Percentiles rank a stretch among this genome's conserved stretches.
Evolutionary conservation across 2,888 invertebrate genomes (phyloP).

Genomic region (Buathra laborator): DNA sequence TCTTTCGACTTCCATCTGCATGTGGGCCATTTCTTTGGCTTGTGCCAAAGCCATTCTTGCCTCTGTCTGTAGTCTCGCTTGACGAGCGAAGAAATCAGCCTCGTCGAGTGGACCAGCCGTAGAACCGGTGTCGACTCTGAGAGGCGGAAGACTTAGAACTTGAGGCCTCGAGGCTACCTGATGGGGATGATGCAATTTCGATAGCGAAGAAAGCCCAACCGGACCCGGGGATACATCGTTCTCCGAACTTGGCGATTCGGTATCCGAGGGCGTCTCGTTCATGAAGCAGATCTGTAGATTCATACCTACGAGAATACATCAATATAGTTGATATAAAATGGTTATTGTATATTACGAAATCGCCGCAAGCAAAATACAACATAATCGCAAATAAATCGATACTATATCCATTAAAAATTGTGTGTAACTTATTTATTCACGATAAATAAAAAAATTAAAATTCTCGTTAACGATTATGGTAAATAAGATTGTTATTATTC

Average conservation of each 20-base stretch:
- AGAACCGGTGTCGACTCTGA: constrained; percentile 79
- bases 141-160: constrained; percentile 81
- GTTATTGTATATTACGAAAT: neutral
- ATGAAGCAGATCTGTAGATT: constrained; percentile 98
- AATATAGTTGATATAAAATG: neutral
- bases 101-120: constrained; percentile 86
- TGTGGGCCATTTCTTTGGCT: constrained; percentile 96
- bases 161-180: constrained; percentile 78
- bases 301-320: constrained; percentile 88
- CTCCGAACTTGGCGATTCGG: constrained; percentile 92
- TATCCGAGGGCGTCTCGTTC: constrained; percentile 96
- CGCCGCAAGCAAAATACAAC: no score
- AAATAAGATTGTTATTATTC: neutral
- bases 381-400: no score
- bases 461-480: neutral
- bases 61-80: constrained; percentile 93
- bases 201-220: constrained; percentile 69
- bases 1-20: constrained; percentile 95
- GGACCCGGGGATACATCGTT: constrained; percentile 86
- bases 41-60: constrained; percentile 95
- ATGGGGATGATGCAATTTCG: constrained; percentile 67
- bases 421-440: no score
- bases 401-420: no score
- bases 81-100: constrained; percentile 93
- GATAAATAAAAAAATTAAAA: neutral